Conservation (phyloP, 2,888 invertebrate species). For the Lasioglossum pauxillum region DNA sequence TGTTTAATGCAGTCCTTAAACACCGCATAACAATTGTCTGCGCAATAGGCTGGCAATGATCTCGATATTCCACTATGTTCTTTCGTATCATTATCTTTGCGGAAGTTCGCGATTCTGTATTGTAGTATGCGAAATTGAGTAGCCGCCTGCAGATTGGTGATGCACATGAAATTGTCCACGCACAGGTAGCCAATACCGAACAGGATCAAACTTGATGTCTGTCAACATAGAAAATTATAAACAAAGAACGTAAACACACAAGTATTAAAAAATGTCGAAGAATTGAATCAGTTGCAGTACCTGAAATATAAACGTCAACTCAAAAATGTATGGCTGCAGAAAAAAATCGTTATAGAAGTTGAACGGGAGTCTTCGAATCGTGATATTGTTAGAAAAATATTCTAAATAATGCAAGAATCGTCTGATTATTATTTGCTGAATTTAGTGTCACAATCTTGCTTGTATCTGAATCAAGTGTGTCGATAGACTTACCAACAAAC, state of each 20-base stretch:
- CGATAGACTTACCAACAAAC: slow-evolving; percentile 30
- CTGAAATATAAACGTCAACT: slow-evolving; percentile 39
- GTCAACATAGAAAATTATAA: neutral
- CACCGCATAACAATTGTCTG: slow-evolving; percentile 20
- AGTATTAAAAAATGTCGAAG: neutral
- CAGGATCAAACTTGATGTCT: slow-evolving; percentile 54
- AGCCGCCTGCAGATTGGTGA: slow-evolving; percentile 63
- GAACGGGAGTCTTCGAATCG: slow-evolving; percentile 56
- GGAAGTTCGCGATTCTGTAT: slow-evolving; percentile 44
- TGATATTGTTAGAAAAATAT: slow-evolving; percentile 53
- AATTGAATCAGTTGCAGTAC: slow-evolving; percentile 29
- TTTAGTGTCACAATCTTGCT: neutral
- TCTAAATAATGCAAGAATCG: slow-evolving; percentile 36
- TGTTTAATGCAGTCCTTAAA: slow-evolving; percentile 56
- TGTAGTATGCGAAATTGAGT: slow-evolving; percentile 73
- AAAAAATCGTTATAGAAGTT: slow-evolving; percentile 34
- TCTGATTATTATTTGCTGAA: neutral
- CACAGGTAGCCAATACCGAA: slow-evolving; percentile 67
- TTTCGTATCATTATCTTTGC: too few species aligned
- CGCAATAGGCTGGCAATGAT: neutral
- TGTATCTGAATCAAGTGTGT: neutral
- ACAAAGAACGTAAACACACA: neutral
- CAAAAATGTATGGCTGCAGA: slow-evolving; percentile 56
- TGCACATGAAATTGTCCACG: slow-evolving; percentile 69
- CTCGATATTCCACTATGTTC: too few species aligned